These are phyloP conservation scores for Schizopygopsis pylzovi DNA, from an alignment of 2,797 vertebrate genomes.

Conservation along the genomic window DNA sequence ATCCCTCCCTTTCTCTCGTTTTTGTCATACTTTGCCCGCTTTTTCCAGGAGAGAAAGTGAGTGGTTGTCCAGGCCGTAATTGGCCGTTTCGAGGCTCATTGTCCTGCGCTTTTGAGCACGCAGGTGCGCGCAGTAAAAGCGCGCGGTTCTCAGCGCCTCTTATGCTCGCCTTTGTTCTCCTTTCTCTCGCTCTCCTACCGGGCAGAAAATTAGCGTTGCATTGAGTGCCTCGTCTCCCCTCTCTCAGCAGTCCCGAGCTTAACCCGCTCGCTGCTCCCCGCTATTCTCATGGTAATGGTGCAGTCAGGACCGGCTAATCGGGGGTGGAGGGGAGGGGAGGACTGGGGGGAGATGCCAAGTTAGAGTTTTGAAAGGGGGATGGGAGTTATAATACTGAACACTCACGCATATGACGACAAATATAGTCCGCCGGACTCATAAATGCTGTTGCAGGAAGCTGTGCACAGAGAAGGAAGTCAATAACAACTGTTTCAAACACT, in stretches of 20 bases:
- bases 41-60: conserved; percentile 55
- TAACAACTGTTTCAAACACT: background rate
- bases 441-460: conserved; percentile 34
- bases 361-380: conserved; percentile 47
- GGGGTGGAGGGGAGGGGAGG: conserved; percentile 56
- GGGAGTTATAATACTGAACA: conserved; percentile 41
- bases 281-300: conserved; percentile 68
- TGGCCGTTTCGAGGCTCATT: conserved; percentile 63
- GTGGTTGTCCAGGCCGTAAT: conserved; percentile 61
- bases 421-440: conserved; percentile 29
- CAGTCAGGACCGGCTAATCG: conserved; percentile 61
- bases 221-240: conserved; percentile 62
- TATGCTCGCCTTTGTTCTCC: conserved; percentile 63
- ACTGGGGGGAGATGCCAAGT: conserved; percentile 36
- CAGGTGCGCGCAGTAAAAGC: conserved; percentile 66
- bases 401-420: conserved; percentile 43
- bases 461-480: background rate
- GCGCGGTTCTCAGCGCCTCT: conserved; percentile 62
- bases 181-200: conserved; percentile 63
- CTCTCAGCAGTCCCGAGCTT: conserved; percentile 61
- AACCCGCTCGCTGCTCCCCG: conserved; percentile 61
- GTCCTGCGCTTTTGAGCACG: conserved; percentile 63
- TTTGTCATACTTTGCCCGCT: conserved; percentile 50
- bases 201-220: conserved; percentile 68
- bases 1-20: conserved; percentile 45